Percentiles rank a stretch among this genome's conserved stretches.
phyloP scores from a whole-genome alignment of 1,140 invertebrate genomes.

The Pseudomyrmex flavicornis region DNA sequence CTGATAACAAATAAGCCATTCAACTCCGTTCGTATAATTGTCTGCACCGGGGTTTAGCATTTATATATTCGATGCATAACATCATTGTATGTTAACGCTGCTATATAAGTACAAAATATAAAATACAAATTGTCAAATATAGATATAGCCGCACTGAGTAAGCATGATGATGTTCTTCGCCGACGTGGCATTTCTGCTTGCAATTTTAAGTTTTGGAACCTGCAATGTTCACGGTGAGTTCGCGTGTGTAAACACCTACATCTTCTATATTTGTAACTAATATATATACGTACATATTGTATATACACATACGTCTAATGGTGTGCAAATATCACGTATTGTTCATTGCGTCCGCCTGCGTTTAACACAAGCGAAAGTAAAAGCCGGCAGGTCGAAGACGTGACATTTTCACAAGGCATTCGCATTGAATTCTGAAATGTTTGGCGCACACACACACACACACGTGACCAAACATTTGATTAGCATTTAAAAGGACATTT shows the following conservation, averaged over 20 bases:
- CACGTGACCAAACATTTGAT: no score
- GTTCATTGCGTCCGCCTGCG: not conserved
- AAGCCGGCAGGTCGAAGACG: conserved; percentile 15
- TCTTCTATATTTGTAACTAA: conserved; percentile 6
- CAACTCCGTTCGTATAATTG: no score
- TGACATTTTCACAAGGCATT: conserved; percentile 42
- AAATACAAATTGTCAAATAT: not conserved
- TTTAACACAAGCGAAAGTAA: conserved; percentile 51
- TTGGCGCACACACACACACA: no score
- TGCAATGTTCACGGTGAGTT: conserved; percentile 53
- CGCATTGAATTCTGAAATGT: no score
- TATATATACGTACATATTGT: not conserved
- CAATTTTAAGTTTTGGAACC: conserved; percentile 37
- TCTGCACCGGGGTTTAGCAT: no score
- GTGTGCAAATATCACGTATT: not conserved
- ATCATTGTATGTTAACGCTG: no score
- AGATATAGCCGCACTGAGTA: conserved; percentile 25
- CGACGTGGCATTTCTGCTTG: conserved; percentile 35
- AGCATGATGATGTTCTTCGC: conserved; percentile 44
- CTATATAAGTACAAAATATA: not conserved
- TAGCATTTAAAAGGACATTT: no score
- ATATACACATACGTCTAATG: not conserved
- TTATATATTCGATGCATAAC: no score
- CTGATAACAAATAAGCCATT: no score
- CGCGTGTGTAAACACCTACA: not conserved